A percentile compares a stretch with the other conserved stretches of the same genome.
Evolutionary conservation across 2,113 vertebrate species (phyloP).

Genomic region (Orthonyx spaldingii): DNA sequence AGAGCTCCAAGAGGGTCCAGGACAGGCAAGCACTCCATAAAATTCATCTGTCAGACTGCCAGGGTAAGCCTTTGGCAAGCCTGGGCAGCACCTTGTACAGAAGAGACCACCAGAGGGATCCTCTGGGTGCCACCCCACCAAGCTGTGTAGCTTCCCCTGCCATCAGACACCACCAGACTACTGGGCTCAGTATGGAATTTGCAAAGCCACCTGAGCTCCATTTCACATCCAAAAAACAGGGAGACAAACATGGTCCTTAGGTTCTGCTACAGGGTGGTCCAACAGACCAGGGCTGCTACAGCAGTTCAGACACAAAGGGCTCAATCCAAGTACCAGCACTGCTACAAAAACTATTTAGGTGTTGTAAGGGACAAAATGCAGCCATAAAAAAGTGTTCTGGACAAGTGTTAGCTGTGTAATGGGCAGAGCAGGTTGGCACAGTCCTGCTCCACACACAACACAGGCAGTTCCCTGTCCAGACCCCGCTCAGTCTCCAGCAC

Average conservation of each 20-base stretch:
- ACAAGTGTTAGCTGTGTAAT: background rate
- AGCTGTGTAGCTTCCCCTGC: background rate
- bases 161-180: background rate
- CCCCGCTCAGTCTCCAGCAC: background rate
- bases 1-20: background rate
- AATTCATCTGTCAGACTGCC: background rate
- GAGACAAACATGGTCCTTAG: background rate
- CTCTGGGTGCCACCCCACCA: background rate
- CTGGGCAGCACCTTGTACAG: background rate
- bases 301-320: background rate
- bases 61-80: background rate
- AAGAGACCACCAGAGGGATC: background rate
- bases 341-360: background rate
- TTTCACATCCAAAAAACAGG: background rate
- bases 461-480: background rate
- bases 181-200: fast-evolving
- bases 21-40: background rate
- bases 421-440: background rate
- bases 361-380: background rate
- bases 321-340: background rate
- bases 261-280: background rate
- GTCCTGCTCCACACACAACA: background rate
- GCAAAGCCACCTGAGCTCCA: background rate
- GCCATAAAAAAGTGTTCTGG: background rate
- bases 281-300: background rate